These are phyloP conservation scores for Serilophus lunatus DNA, from an alignment of 2,113 vertebrate genomes.

Conservation along the genomic window DNA sequence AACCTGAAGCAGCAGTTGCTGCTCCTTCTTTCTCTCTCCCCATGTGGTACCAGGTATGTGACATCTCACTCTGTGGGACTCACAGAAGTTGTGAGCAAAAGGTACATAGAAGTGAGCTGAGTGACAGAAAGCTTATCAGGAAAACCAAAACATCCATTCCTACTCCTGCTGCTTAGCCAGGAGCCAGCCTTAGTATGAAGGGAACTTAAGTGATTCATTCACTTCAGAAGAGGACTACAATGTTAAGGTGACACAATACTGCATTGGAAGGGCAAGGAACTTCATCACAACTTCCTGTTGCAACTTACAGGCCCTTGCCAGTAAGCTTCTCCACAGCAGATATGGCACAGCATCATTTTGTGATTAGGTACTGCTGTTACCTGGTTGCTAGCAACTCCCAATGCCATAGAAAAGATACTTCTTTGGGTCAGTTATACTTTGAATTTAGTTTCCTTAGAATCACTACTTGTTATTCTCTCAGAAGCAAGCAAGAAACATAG, in stretches of 20 bases:
- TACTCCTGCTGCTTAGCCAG: neutral
- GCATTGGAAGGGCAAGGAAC: neutral
- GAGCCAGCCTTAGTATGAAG: neutral
- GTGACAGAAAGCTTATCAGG: neutral
- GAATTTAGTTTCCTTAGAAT: neutral
- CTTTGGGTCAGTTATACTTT: neutral
- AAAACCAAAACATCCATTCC: neutral
- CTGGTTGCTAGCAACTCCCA: neutral
- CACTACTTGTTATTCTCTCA: neutral
- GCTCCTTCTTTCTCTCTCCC: neutral
- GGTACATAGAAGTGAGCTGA: neutral
- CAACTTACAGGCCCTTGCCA: neutral
- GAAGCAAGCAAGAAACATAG: neutral
- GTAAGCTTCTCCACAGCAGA: neutral
- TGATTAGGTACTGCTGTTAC: neutral
- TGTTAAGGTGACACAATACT: neutral
- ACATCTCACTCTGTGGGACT: neutral
- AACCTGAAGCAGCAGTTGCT: neutral
- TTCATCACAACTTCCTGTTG: neutral
- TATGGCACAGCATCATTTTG: neutral
- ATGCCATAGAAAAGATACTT: neutral
- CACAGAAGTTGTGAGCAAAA: neutral
- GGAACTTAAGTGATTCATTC: neutral
- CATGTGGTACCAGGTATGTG: accelerated
- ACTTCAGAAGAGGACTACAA: neutral